Base-by-base conservation (phyloP, 35 echinoderm and acorn worm species). In the Acanthaster planci region DNA sequence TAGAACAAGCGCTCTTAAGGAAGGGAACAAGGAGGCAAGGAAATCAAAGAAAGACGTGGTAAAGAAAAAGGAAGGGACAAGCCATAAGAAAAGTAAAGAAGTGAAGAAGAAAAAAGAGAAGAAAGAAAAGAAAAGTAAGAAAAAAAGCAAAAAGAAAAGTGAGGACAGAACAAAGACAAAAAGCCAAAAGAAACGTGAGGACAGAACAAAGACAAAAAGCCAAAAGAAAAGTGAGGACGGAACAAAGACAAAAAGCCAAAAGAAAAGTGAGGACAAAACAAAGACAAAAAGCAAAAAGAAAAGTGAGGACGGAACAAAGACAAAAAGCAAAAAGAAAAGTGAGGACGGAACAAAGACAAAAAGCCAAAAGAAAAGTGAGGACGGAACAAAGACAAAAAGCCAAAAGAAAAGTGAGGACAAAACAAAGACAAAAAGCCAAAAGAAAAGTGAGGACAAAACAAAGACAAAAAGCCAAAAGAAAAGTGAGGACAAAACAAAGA, bases 301-400 rank as follows among this genome's bases (percentile, higher is more conserved):
- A n/a, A n/a, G n/a, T n/a, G n/a, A n/a, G n/a, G n/a, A n/a, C 42
- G 12, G 42, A 47, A 4, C 4, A 47, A 4, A 47, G 12, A 4
- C 4, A 12, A 4, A 47, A 12, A 6, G 4, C 4, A 47, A 12
- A 47, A 47, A 12, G 4, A 12, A 22, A 93, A 89, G 59, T n/a
- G n/a, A n/a, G n/a, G n/a, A n/a, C n/a, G n/a, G n/a, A n/a, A 57
- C 18, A 39, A 60, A 29, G 5, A 83, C 83, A 52, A 83, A 84
- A 81, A 86, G 78, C 21, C 18, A 86, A 86, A 72, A 23, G 54
- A 67, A 51, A 93, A 83, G 39, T 10, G 76, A 47, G 40, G 90
- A 57, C 4, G 42, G 42, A 12, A 6, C 42, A 47, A 47, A 12
- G 42, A 47, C 4, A 12, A 47, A 47, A 47, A 47, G 4, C 42